Conservation (phyloP, 1,140 invertebrate species). For the Thaumetopoea pityocampa region DNA sequence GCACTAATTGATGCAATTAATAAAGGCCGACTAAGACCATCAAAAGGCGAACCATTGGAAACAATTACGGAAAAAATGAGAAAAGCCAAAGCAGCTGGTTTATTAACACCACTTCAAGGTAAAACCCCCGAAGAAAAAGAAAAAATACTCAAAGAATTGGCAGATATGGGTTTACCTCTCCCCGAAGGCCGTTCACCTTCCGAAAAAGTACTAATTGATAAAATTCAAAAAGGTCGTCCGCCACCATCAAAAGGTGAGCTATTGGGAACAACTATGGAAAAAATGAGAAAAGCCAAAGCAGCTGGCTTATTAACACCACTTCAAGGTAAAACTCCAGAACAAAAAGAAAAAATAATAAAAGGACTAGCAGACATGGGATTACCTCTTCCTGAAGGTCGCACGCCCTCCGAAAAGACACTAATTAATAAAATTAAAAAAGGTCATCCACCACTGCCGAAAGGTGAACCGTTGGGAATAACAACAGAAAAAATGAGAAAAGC, state of each 20-base stretch:
- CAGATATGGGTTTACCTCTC: slow-evolving; percentile 25
- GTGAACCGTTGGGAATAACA: slow-evolving; percentile 17
- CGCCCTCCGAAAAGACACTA: slow-evolving; percentile 26
- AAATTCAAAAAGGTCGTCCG: slow-evolving; percentile 17
- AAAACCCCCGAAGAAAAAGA: slow-evolving; percentile 30
- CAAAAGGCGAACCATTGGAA: neutral
- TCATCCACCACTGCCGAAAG: too few species aligned
- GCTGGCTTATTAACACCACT: slow-evolving; percentile 29
- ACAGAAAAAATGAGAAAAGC: slow-evolving; percentile 22
- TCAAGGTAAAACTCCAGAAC: slow-evolving; percentile 25
- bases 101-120: slow-evolving; percentile 24
- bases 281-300: slow-evolving; percentile 24
- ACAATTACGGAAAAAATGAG: slow-evolving; percentile 4
- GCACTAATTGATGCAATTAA: slow-evolving; percentile 21
- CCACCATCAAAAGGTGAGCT: too few species aligned
- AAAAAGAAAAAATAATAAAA: slow-evolving; percentile 39
- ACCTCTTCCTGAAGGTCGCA: slow-evolving; percentile 32
- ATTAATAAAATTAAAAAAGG: slow-evolving; percentile 19
- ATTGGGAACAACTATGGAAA: slow-evolving; percentile 12
- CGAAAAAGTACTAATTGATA: slow-evolving; percentile 31
- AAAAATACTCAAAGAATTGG: slow-evolving; percentile 32
- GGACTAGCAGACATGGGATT: slow-evolving; percentile 26
- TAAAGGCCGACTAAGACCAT: slow-evolving; percentile 1
- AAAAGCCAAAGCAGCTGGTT: slow-evolving; percentile 23
- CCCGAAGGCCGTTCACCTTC: slow-evolving; percentile 30